A percentile compares a stretch with the other conserved stretches of the same genome.
Evolutionary conservation across 2,888 invertebrate species (phyloP).

Genomic region (Venustoraphidia nigricollis): DNA sequence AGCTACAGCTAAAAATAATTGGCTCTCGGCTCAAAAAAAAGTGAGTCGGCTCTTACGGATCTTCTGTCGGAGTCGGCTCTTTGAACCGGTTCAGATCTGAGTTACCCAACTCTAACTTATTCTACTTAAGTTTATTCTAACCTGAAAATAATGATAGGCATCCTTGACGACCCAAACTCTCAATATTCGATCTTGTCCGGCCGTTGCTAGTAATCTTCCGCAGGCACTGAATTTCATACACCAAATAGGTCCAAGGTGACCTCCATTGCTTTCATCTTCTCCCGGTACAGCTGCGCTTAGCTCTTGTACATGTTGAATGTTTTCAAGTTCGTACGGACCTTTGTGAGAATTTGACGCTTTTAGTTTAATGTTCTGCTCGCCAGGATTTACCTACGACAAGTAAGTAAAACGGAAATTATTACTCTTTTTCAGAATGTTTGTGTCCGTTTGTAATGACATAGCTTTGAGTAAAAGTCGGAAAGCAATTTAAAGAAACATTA

Average conservation of each 20-base stretch:
- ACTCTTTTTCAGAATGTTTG: too few relatives aligned
- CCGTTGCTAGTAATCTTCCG: constrained; percentile 87
- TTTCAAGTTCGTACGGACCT: constrained; percentile 90
- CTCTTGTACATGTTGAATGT: constrained; percentile 80
- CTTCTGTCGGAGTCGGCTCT: too few relatives aligned
- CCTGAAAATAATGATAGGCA: constrained; percentile 81
- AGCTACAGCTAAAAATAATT: too few relatives aligned
- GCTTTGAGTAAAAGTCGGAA: too few relatives aligned
- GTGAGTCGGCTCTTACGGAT: too few relatives aligned
- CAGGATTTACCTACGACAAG: constrained; percentile 38
- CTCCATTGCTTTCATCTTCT: constrained; percentile 31
- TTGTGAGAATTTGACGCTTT: constrained; percentile 94
- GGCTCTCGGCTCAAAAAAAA: too few relatives aligned
- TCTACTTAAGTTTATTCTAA: constrained; percentile 12
- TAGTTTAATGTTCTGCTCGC: constrained; percentile 69
- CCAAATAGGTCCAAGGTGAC: constrained; percentile 92
- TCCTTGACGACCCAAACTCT: constrained; percentile 90
- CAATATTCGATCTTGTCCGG: constrained; percentile 89
- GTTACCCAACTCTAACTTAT: too few relatives aligned
- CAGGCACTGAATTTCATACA: constrained; percentile 97
- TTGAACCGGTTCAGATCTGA: too few relatives aligned
- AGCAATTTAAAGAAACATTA: too few relatives aligned
- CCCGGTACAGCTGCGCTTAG: constrained; percentile 10
- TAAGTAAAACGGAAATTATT: too few relatives aligned
- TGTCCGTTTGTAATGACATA: too few relatives aligned